Evolutionary conservation across 2,888 invertebrate species (phyloP).

Genomic region (Plagodis pulveraria): DNA sequence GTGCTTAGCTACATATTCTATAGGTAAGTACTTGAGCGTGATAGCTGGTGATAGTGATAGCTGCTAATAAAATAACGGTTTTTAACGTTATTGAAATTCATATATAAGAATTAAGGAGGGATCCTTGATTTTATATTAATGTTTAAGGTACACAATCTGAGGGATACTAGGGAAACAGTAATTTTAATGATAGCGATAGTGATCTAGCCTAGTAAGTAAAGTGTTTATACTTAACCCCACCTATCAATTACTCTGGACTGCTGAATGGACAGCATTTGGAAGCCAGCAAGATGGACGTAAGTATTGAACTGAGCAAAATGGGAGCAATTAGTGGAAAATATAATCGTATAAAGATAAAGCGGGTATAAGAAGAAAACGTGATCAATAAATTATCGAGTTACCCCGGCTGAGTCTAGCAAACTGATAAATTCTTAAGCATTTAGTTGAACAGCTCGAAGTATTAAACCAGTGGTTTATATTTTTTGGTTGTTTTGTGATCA

Average conservation of each 20-base stretch:
- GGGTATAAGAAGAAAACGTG: constrained; percentile 37
- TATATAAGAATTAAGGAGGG: too few relatives aligned
- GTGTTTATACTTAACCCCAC: constrained; percentile 19
- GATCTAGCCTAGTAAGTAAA: constrained; percentile 4
- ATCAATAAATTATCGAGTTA: constrained; percentile 37
- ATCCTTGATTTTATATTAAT: too few relatives aligned
- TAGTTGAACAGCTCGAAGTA: constrained; percentile 9
- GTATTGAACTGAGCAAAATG: constrained; percentile 37
- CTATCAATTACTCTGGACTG: constrained; percentile 22
- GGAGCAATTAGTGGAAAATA: constrained; percentile 40
- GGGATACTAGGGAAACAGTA: neutral
- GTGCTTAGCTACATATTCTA: too few relatives aligned
- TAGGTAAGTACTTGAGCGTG: too few relatives aligned
- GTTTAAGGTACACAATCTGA: neutral
- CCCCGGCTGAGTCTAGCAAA: constrained; percentile 18
- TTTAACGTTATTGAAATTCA: too few relatives aligned
- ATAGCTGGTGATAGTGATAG: too few relatives aligned
- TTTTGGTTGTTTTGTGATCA: constrained; percentile 2
- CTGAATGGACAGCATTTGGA: constrained; percentile 23
- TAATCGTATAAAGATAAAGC: constrained; percentile 37
- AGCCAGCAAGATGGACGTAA: constrained; percentile 33
- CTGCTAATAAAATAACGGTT: too few relatives aligned
- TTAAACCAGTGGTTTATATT: constrained; percentile 5
- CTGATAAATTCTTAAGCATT: constrained; percentile 26
- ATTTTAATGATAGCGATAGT: constrained; percentile 3